A percentile compares a stretch with the other conserved stretches of the same genome.
phyloP scores from a whole-genome alignment of 2,888 invertebrate genomes.

The Scaptomyza polygonia region DNA sequence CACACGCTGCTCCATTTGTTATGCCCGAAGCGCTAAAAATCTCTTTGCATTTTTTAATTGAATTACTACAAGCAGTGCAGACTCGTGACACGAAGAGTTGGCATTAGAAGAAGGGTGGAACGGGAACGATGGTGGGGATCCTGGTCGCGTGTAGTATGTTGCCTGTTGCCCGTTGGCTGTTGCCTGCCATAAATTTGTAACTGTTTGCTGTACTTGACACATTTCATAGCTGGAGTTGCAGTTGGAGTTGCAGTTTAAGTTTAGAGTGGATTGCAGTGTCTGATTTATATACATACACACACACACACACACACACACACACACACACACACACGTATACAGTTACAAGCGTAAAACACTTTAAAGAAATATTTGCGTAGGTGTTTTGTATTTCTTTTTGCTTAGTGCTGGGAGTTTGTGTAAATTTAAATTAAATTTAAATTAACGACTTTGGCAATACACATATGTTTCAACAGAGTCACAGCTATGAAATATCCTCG shows the following conservation, averaged over 20 bases:
- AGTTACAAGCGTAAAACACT: constrained; percentile 22
- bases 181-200: constrained; percentile 72
- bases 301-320: neutral
- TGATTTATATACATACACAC: constrained; percentile 17
- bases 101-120: constrained; percentile 8
- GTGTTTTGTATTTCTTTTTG: constrained; percentile 44
- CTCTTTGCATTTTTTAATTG: constrained; percentile 73
- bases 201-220: constrained; percentile 78
- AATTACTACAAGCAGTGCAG: constrained; percentile 65
- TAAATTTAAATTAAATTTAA: constrained; percentile 63
- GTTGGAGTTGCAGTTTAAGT: constrained; percentile 17
- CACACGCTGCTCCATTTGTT: constrained; percentile 73
- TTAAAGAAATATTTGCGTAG: constrained; percentile 69
- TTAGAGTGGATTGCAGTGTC: constrained; percentile 27
- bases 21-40: constrained; percentile 55
- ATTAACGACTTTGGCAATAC: too few species aligned
- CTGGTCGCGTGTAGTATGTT: constrained; percentile 61
- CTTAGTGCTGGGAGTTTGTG: constrained; percentile 40
- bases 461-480: too few species aligned
- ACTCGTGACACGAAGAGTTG: constrained; percentile 21
- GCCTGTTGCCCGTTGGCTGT: constrained; percentile 30
- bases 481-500: neutral
- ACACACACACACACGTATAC: neutral
- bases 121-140: constrained; percentile 6
- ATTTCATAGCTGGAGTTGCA: constrained; percentile 62